These are phyloP conservation scores for Benthosema pterotum DNA, from an alignment of 2,797 vertebrate genomes.

Conservation along the genomic window DNA sequence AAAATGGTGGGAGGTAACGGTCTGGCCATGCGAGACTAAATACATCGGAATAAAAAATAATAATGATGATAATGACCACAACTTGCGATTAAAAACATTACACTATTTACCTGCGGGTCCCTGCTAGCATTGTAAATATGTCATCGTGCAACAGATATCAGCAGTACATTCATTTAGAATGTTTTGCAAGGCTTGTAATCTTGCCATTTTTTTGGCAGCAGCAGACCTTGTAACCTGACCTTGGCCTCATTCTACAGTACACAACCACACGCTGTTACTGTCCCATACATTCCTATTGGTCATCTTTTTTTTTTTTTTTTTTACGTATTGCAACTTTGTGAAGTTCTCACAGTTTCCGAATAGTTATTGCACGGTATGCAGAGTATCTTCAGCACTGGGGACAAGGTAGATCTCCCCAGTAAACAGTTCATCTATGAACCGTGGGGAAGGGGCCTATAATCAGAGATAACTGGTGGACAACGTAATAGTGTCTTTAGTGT, in stretches of 20 bases:
- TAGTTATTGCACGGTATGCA: conserved; percentile 76
- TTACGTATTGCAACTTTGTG: conserved; percentile 67
- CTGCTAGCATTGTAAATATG: too few species aligned
- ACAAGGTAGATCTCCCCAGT: conserved; percentile 28
- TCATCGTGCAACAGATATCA: too few species aligned
- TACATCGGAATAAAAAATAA: too few species aligned
- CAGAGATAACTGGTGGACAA: conserved; percentile 17
- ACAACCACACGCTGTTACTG: conserved; percentile 52
- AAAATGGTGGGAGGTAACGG: too few species aligned
- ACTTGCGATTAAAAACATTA: too few species aligned
- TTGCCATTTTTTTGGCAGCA: neutral
- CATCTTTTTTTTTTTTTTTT: too few species aligned
- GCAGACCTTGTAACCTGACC: conserved; percentile 6
- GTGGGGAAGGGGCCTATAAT: conserved; percentile 51
- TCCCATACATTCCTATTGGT: conserved; percentile 80
- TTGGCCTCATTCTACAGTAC: conserved; percentile 30
- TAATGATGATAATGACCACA: too few species aligned
- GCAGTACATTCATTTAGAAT: neutral
- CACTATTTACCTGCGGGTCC: too few species aligned
- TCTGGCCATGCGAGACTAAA: neutral
- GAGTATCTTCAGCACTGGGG: conserved; percentile 45
- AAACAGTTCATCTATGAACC: conserved; percentile 36
- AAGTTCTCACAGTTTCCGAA: conserved; percentile 73
- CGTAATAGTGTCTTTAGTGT: too few species aligned
- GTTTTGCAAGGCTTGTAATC: neutral